These are phyloP conservation scores for Scolopax bukidnonensis DNA, from an alignment of 2,797 vertebrate species.

Conservation along the genomic window DNA sequence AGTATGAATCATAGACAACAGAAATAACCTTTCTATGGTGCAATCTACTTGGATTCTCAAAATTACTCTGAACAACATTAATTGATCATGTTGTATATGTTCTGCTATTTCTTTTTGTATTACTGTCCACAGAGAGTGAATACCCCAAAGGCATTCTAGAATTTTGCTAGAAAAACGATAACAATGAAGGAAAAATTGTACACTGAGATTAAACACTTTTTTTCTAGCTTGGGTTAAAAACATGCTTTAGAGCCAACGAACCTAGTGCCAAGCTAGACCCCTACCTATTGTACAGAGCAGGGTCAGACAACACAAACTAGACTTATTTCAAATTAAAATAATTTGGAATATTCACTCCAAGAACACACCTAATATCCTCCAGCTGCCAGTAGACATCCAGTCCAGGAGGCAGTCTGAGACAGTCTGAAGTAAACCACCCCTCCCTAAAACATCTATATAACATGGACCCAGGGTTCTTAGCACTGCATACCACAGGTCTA, in stretches of 20 bases:
- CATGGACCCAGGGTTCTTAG: rapidly evolving
- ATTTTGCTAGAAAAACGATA: neutral
- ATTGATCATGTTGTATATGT: neutral
- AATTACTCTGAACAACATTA: neutral
- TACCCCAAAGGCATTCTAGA: neutral
- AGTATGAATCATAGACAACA: neutral
- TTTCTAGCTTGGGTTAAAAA: neutral
- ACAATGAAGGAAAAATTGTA: neutral
- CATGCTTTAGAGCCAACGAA: neutral
- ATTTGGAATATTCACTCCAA: neutral
- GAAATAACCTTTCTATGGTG: neutral
- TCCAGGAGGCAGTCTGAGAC: neutral
- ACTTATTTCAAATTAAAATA: neutral
- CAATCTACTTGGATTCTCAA: neutral
- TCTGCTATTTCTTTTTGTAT: neutral
- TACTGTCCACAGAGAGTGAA: neutral
- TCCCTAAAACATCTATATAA: neutral
- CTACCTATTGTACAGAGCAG: neutral
- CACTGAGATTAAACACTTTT: neutral
- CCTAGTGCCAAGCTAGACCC: neutral
- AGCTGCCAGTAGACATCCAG: neutral
- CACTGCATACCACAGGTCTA: neutral
- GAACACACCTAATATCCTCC: neutral
- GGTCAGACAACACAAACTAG: neutral
- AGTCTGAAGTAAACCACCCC: neutral